Evolutionary conservation across 2,113 vertebrate genomes (phyloP).

Genomic region (Suricata suricatta): DNA sequence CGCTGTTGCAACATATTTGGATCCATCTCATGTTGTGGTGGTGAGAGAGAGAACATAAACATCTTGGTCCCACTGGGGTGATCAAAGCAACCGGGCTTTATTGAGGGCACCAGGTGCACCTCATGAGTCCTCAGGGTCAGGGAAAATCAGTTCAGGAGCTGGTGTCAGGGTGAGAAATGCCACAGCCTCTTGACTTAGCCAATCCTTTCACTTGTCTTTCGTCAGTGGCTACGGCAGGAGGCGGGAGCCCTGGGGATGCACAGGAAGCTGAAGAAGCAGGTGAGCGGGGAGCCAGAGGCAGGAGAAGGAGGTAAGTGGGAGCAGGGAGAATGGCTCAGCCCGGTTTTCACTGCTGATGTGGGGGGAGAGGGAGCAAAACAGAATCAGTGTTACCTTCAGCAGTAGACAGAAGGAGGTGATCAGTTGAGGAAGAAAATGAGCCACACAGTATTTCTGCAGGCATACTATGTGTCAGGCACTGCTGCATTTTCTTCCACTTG

Average conservation of each 20-base stretch:
- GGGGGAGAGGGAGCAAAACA: background rate
- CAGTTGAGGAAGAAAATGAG: background rate
- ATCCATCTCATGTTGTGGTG: background rate
- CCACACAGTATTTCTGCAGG: background rate
- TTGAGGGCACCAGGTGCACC: background rate
- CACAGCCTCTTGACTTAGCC: background rate
- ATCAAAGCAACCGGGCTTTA: constrained; percentile 16
- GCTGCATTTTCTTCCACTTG: background rate
- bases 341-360: background rate
- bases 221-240: background rate
- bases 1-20: constrained; percentile 41
- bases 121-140: background rate
- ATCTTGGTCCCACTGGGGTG: background rate
- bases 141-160: background rate
- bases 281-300: too few species aligned
- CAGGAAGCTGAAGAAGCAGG: background rate
- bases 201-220: background rate
- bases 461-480: background rate
- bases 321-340: background rate
- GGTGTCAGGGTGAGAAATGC: background rate
- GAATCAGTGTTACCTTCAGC: background rate
- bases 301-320: background rate
- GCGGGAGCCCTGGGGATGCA: background rate
- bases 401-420: background rate
- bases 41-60: constrained; percentile 54